Evolutionary conservation across 2,888 invertebrate genomes (phyloP).

Genomic region (Hirtodrosophila histrioides): DNA sequence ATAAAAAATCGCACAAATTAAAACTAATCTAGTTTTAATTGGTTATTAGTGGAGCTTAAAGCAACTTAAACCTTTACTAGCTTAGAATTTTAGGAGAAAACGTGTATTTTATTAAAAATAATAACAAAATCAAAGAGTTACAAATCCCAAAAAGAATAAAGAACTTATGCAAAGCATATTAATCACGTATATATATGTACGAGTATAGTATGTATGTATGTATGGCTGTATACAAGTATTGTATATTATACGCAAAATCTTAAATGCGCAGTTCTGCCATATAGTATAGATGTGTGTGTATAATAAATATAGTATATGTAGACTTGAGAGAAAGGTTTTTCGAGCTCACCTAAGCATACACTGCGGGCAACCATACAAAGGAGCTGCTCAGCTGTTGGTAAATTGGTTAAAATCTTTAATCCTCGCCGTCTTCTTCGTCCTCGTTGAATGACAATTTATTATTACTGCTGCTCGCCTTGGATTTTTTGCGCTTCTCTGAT

Average conservation of each 20-base stretch:
- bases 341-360: slow-evolving; percentile 51
- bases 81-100: no score
- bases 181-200: slow-evolving; percentile 3
- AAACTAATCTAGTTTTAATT: no score
- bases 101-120: no score
- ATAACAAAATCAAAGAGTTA: not conserved
- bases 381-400: slow-evolving; percentile 9
- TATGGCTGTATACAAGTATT: not conserved
- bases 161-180: slow-evolving; percentile 11
- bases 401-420: slow-evolving; percentile 27
- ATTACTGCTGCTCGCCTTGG: slow-evolving; percentile 60
- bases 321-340: slow-evolving; percentile 24
- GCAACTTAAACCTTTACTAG: no score
- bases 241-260: slow-evolving; percentile 39
- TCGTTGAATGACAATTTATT: slow-evolving; percentile 85
- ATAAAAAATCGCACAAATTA: no score
- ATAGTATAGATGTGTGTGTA: slow-evolving; percentile 2
- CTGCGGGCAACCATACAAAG: slow-evolving; percentile 43
- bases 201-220: not conserved
- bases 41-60: no score
- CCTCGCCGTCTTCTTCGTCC: slow-evolving; percentile 83
- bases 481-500: slow-evolving; percentile 58
- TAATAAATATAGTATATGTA: not conserved
- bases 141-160: not conserved
- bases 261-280: slow-evolving; percentile 51